These are phyloP conservation scores for Ceratoteleas bidentatus DNA, from an alignment of 1,140 invertebrate genomes.

Conservation along the genomic window DNA sequence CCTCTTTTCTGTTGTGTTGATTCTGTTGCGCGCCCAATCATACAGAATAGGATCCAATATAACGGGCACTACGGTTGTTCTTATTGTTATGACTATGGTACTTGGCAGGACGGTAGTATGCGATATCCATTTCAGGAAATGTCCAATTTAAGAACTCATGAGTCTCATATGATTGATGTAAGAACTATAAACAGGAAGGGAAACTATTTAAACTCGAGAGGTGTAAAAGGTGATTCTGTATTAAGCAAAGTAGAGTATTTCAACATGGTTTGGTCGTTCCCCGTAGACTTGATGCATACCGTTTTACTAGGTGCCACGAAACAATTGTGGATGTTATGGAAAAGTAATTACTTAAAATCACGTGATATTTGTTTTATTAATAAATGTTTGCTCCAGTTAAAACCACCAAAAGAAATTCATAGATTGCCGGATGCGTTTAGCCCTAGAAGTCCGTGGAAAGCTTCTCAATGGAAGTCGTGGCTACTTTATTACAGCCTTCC, in stretches of 20 bases:
- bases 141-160: conserved; percentile 33
- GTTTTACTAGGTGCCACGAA: conserved; percentile 25
- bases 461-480: conserved; percentile 3
- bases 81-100: too few relatives aligned
- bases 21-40: too few relatives aligned
- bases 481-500: conserved; percentile 24
- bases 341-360: conserved; percentile 4
- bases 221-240: conserved; percentile 20
- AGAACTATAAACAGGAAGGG: not conserved
- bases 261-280: conserved; percentile 38
- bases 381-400: too few relatives aligned
- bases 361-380: not conserved
- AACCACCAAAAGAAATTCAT: not conserved
- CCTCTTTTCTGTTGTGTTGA: too few relatives aligned
- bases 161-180: conserved; percentile 50
- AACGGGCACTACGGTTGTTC: too few relatives aligned
- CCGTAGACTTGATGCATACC: conserved; percentile 33
- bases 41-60: too few relatives aligned
- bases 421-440: not conserved
- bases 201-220: not conserved
- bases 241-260: conserved; percentile 18
- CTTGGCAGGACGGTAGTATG: too few relatives aligned
- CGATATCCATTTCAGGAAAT: conserved; percentile 50
- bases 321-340: conserved; percentile 31
- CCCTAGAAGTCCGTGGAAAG: not conserved